phyloP scores from a whole-genome alignment of 2,113 vertebrate species.

The Hippocampus guttulatus region DNA sequence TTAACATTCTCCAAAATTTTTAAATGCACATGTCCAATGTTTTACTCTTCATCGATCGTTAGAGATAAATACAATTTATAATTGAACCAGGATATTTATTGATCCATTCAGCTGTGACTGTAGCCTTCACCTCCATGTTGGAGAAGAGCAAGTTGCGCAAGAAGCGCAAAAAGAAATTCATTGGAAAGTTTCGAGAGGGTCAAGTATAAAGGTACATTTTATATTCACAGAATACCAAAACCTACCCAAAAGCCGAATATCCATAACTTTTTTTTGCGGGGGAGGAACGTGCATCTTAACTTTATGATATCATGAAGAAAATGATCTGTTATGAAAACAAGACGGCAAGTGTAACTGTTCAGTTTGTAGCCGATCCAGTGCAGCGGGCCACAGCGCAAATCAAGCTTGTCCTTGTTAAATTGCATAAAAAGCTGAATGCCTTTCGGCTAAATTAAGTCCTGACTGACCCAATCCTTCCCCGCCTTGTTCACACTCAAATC shows the following conservation, averaged over 20 bases:
- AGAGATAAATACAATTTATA: too few species aligned
- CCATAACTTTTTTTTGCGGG: too few species aligned
- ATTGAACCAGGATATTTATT: too few species aligned
- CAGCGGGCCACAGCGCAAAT: slow-evolving; percentile 42
- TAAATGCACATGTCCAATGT: too few species aligned
- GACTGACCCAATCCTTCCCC: slow-evolving; percentile 45
- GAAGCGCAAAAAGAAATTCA: not conserved
- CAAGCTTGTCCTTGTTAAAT: slow-evolving; percentile 61
- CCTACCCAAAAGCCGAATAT: not conserved
- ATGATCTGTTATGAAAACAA: slow-evolving; percentile 12
- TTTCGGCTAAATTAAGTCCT: slow-evolving; percentile 61
- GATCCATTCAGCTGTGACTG: too few species aligned
- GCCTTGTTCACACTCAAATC: slow-evolving; percentile 38
- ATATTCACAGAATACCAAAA: not conserved
- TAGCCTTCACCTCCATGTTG: too few species aligned
- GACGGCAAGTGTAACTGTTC: slow-evolving; percentile 33
- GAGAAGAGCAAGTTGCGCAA: not conserved
- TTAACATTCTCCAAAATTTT: too few species aligned
- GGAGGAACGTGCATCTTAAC: too few species aligned
- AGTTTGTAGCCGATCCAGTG: slow-evolving; percentile 57
- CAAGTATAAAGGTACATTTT: not conserved
- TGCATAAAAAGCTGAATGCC: slow-evolving; percentile 61
- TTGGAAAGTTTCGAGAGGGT: not conserved
- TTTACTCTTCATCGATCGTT: too few species aligned
- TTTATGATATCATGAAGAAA: not conserved